Conservation (phyloP, 2,888 invertebrate species). For the Andrena bucephala region DNA sequence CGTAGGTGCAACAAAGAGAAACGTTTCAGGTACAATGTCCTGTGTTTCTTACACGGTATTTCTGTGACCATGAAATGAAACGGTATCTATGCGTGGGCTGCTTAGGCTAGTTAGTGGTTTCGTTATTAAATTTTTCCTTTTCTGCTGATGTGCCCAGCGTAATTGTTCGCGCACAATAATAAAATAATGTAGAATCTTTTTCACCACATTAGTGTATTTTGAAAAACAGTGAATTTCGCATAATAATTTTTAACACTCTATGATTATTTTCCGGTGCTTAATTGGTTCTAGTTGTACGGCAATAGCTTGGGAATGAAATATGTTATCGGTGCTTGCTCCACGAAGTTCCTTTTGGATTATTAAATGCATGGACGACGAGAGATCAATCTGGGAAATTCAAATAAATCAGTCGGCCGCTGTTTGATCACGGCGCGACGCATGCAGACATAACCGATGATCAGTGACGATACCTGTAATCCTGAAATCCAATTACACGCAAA, state of each 20-base stretch:
- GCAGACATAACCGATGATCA: constrained; percentile 35
- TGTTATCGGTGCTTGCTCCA: constrained; percentile 1
- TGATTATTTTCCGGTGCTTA: neutral
- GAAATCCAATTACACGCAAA: constrained; percentile 79
- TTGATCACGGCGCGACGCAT: constrained; percentile 14
- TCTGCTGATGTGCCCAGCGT: neutral
- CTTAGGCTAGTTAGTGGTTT: too few relatives aligned
- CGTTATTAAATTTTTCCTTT: neutral
- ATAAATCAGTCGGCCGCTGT: constrained; percentile 41
- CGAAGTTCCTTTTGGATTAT: constrained; percentile 29
- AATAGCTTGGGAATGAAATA: constrained; percentile 35
- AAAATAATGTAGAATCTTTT: too few relatives aligned
- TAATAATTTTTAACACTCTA: neutral
- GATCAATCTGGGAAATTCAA: constrained; percentile 44
- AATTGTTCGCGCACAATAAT: too few relatives aligned
- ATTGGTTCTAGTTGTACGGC: neutral
- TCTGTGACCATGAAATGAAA: neutral
- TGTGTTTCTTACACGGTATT: neutral
- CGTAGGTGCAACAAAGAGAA: neutral
- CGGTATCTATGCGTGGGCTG: neutral
- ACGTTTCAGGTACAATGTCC: neutral
- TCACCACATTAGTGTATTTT: too few relatives aligned
- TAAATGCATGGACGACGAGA: constrained; percentile 20
- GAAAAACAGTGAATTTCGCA: too few relatives aligned
- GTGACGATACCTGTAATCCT: constrained; percentile 59